Evolutionary conservation across 2,797 vertebrate genomes (phyloP), one percentile per base, ranked within the genome.

Genomic region (Gambusia yucatana): DNA sequence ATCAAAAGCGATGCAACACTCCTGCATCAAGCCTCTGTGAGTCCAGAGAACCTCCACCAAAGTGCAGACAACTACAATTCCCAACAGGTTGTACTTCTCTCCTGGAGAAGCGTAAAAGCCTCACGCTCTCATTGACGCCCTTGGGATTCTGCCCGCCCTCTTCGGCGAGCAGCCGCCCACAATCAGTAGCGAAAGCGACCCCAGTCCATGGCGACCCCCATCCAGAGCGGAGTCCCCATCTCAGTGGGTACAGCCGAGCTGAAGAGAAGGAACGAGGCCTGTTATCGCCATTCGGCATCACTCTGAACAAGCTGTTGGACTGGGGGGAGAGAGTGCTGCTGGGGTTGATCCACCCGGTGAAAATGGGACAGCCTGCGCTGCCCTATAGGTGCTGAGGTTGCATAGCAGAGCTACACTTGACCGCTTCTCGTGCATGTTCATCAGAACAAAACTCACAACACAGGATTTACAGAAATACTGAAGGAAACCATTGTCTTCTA

Each of bases 271-370:
- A 93, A 44, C 83, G 78, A 28, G 82, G 91, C 55, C 89, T 92
- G 41, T 61, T 94, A 80, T 95, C 94, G 0, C 94, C 95, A 0
- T 82, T 96, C 57, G 91, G 90, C 81, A 73, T 94, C 75, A 95
- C 94, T 3, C 86, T 96, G 59, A 95, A 89, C 87, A 96, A 93
- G 82, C 87, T 96, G 84, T 85, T 96, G 79, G 91, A 87, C 50
- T 96, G 96, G 95, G 95, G 96, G 8, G 96, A 95, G 86, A 87
- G 93, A 73, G 36, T 96, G 75, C 88, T 96, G 80, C 91, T 96
- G 3, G 95, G 94, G 14, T 92, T 95, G 3, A 85, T 91, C 1
- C 91, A 92, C 30, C 93, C 94, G 1, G 91, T 96, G 14, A 94
- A 90, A 89, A 90, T 95, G 87, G 95, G 94, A 77, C 95, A 94